Base-by-base conservation (phyloP, 2,888 invertebrate genomes). In the Gari tellinella region DNA sequence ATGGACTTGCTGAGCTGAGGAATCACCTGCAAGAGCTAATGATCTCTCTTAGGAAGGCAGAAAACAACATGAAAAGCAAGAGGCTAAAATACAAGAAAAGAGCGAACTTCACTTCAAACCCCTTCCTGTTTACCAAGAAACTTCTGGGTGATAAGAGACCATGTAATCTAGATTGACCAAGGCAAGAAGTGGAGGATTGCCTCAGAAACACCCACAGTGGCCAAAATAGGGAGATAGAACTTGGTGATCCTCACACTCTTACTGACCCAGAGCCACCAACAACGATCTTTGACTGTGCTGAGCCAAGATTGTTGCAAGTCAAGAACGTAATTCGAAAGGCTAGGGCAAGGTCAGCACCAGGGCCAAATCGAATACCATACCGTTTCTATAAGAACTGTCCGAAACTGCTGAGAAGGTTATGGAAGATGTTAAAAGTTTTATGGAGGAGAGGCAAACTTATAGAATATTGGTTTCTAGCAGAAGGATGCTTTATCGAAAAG, bases 401-500 rank as follows among this genome's bases (percentile, higher is more conserved):
- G 10, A 31, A 31, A 10, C 31, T 31, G 31, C 10, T 10, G 31
- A 4, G 10, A 7, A 31, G 31, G 10, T 10, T 31, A 7, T 31
- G 31, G 31, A 4, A 31, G 31, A 4, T 31, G 31, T 10, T 31
- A 10, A 31, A 31, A 10, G 31, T 31, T 4, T 4, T 31, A 31
- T 31, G 4, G 31, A 31, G 31, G 10, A 31, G 10, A 31, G 4
- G 31, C 4, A 4, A 31, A 45, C 23, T 73, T 37, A 53, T 55
- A 53, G 46, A 49, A n/a, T n/a, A 43, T 8, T 72, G 58, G 56
- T 40, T 49, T n/a, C 41, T 43, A 8, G 43, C 56, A 60, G 70
- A 70, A n/a, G 61, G 67, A 1, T 76, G 67, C 41, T 60, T 64
- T 43, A 58, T 73, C 21, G 66, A 67, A n/a, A 74, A 74, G 23